Base-by-base conservation (phyloP, 2,797 vertebrate species). In the Pelochelys cantorii region DNA sequence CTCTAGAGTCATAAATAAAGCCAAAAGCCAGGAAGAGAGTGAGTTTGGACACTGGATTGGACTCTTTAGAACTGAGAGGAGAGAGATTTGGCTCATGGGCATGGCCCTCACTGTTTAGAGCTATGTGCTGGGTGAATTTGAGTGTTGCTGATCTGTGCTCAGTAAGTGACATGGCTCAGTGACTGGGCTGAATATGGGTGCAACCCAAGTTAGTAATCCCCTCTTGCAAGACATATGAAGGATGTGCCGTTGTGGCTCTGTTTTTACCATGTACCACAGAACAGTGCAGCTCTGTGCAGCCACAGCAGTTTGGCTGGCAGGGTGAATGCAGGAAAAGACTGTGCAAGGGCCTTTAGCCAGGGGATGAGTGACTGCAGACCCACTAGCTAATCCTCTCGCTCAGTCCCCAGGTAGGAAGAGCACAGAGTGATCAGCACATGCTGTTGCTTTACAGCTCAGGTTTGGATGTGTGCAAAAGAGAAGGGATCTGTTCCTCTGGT, bases 1-100 rank as follows among this genome's bases (percentile, higher is more conserved):
- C 79, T 68, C 53, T 60, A 78, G 52, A 88, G 91, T 94, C 86
- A 75, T 82, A 90, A 93, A 83, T 83, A 90, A 89, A 93, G 93
- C 56, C 31, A 93, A 4, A 9, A 18, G 7, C 27, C 74, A 60
- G 37, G 54, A 86, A 74, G 31, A 15, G 22, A 23, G 3, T 5
- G 55, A 14, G 7, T 15, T 56, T 87, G 37, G 12, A 83, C 5
- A 87, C 17, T 31, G 59, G 48, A 25, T 8, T 27, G 60, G 34
- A 55, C 89, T 52, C 74, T 80, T n/a, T 53, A n/a, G 71, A 85
- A 22, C n/a, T 56, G 79, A 79, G 87, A 89, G 62, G 25, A 48
- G 79, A 17, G 42, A 85, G 54, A 11, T 5, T 48, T 18, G 1
- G 25, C 4, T 96, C 8, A 53, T 87, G 56, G 57, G 71, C 53